Evolutionary conservation across 2,888 invertebrate genomes (phyloP).

Genomic region (Amorpha juglandis): DNA sequence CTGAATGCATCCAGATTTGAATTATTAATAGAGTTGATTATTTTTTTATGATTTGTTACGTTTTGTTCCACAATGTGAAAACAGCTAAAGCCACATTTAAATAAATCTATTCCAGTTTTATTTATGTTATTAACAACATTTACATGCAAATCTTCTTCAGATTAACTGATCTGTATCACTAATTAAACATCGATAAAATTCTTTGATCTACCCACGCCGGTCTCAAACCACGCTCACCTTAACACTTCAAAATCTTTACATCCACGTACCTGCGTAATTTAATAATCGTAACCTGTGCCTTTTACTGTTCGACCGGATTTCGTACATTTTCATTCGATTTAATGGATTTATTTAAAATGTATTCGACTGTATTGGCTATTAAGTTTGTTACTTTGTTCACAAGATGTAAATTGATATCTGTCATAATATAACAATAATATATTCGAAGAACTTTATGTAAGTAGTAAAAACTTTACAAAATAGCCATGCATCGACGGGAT

Average conservation of each 20-base stretch:
- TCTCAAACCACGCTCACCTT: neutral
- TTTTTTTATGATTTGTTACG: too few relatives aligned
- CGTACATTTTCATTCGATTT: conserved; percentile 13
- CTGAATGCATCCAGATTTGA: too few relatives aligned
- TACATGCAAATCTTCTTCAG: neutral
- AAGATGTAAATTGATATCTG: neutral
- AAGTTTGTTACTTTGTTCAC: neutral
- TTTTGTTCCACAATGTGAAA: too few relatives aligned
- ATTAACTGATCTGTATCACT: neutral
- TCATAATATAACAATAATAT: neutral
- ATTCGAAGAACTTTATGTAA: too few relatives aligned
- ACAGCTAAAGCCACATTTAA: too few relatives aligned
- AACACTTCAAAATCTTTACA: neutral
- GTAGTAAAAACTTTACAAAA: too few relatives aligned
- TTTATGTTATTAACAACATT: neutral
- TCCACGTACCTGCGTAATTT: conserved; percentile 17
- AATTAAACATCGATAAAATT: conserved; percentile 17
- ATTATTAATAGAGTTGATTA: too few relatives aligned
- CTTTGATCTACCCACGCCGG: conserved; percentile 12
- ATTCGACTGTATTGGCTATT: neutral
- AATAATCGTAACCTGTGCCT: conserved; percentile 14
- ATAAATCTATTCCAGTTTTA: too few relatives aligned
- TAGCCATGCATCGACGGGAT: too few relatives aligned
- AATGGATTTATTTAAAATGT: conserved; percentile 3
- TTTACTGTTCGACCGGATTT: conserved; percentile 21